These are phyloP conservation scores for Drosophila lutescens DNA, from an alignment of 2,888 invertebrate genomes.

Conservation along the genomic window DNA sequence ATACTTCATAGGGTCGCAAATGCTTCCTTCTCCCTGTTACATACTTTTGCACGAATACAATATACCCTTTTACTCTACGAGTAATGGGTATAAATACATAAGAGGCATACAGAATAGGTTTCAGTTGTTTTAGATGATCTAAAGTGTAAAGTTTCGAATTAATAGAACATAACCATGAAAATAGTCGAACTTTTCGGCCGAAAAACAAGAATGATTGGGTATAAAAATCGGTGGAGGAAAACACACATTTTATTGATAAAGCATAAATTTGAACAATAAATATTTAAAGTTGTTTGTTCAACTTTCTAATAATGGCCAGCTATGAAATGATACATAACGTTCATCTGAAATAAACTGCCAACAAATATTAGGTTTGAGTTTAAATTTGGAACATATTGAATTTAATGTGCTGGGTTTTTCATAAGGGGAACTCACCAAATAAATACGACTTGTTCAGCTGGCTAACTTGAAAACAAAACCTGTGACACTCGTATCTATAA, in stretches of 20 bases:
- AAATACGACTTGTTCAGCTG: not conserved
- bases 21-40: too few relatives aligned
- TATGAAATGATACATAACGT: not conserved
- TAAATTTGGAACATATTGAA: not conserved
- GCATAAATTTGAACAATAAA: not conserved
- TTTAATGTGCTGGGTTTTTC: not conserved
- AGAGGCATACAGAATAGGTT: not conserved
- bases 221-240: not conserved
- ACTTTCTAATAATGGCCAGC: not conserved
- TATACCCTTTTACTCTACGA: too few relatives aligned
- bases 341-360: not conserved
- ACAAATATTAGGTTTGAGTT: not conserved
- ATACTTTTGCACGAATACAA: too few relatives aligned
- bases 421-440: not conserved
- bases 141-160: not conserved
- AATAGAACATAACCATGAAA: not conserved
- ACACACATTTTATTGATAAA: not conserved
- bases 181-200: not conserved
- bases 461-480: not conserved
- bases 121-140: not conserved
- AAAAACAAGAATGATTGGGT: not conserved
- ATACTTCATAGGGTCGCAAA: too few relatives aligned
- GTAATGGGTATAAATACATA: too few relatives aligned
- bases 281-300: not conserved
- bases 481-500: conserved; percentile 16